phyloP scores from a whole-genome alignment of 2,888 invertebrate genomes.

The Hirudinaria manillensis region DNA sequence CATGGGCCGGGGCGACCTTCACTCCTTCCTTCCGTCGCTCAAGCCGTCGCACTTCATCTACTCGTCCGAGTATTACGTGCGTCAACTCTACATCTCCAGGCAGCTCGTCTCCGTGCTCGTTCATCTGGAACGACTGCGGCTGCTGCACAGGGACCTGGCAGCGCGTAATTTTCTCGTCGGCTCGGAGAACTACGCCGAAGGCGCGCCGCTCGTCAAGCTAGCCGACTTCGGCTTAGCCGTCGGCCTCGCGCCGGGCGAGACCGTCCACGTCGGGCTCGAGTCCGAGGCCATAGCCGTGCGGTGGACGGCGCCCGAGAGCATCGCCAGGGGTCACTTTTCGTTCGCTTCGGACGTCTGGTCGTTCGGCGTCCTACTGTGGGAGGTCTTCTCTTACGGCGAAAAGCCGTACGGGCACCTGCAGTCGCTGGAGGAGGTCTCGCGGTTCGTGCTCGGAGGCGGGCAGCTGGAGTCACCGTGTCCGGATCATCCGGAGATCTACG shows the following conservation, averaged over 20 bases:
- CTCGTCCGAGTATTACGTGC: slow-evolving; percentile 54
- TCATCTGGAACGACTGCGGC: slow-evolving; percentile 70
- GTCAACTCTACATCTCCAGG: slow-evolving; percentile 81
- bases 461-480: slow-evolving; percentile 18
- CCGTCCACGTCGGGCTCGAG: slow-evolving; percentile 88
- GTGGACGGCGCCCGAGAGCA: slow-evolving; percentile 99
- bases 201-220: slow-evolving; percentile 90
- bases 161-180: slow-evolving; percentile 86
- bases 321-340: slow-evolving; percentile 92
- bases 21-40: slow-evolving; percentile 85
- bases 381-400: slow-evolving; percentile 92
- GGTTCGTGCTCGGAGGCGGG: slow-evolving; percentile 10
- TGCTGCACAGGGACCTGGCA: slow-evolving; percentile 91
- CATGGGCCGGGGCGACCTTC: slow-evolving; percentile 88
- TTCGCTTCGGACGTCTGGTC: slow-evolving; percentile 98
- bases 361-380: slow-evolving; percentile 98
- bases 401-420: slow-evolving; percentile 70
- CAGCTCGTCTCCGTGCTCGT: slow-evolving; percentile 56
- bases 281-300: slow-evolving; percentile 85
- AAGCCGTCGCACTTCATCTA: slow-evolving; percentile 67
- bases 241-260: slow-evolving; percentile 82
- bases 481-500: slow-evolving; percentile 21
- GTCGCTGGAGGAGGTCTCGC: slow-evolving; percentile 20
- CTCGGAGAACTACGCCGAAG: slow-evolving; percentile 49
- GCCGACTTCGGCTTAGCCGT: slow-evolving; percentile 91